Base-by-base conservation (phyloP, 2,888 invertebrate species). In the Phaonia tiefii region DNA sequence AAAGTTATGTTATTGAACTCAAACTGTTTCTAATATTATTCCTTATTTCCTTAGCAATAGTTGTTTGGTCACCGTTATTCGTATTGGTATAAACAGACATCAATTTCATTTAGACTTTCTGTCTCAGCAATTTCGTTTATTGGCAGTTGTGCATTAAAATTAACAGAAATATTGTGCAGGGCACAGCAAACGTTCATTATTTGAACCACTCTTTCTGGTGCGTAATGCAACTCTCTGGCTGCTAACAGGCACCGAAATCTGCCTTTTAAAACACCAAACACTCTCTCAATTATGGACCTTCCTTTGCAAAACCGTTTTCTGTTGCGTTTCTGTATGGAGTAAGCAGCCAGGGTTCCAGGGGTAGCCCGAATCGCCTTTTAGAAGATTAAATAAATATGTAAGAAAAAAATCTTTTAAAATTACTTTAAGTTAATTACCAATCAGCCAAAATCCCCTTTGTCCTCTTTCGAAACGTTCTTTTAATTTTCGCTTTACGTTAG, bases 331-430 rank as follows among this genome's bases (percentile, higher is more conserved):
- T n/a, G n/a, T n/a, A n/a, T n/a, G n/a, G n/a, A n/a, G n/a, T n/a
- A n/a, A n/a, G n/a, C n/a, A n/a, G 39, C 70, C 74, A 74, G 15
- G 73, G 73, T 49, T 78, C 78, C 11, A 73, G 10, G 31, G 72
- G 72, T 75, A 75, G 20, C 75, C 71, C 25, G 66, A 79, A 66
- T 74, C 79, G 54, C 74, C 74, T 75, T 56, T 46, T 46, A 46
- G 46, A 46, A 46, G 46, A 46, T 46, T n/a, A 46, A 46, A 46
- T n/a, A 46, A 46, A 46, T 46, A 39, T 31, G 51, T 31, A 67
- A 49, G 11, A 51, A 66, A 51, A n/a, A 67, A 37, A 22, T 25
- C n/a, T 37, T 26, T 60, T 60, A 26, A 31, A 31, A 25, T 37
- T 20, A 15, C 15, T 37, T 26, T 31, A 37, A 37, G 15, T 37